Base-by-base conservation (phyloP, 2,797 vertebrate genomes). In the Karalla daura region DNA sequence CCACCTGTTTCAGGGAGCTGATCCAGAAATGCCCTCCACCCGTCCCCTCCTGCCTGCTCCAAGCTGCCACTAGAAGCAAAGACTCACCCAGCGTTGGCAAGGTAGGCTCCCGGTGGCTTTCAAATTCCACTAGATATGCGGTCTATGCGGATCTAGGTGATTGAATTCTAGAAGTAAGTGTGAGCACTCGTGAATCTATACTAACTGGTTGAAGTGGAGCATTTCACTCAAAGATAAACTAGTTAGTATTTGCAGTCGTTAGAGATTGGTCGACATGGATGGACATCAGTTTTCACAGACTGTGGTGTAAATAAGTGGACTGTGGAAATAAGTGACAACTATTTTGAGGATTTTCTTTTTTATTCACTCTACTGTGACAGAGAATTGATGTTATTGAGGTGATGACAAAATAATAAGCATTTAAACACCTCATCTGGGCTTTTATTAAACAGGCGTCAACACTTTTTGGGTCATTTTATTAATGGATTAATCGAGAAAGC, bases 1-100 rank as follows among this genome's bases (percentile, higher is more conserved):
- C 95, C 78, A 97, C 96, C 80, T 97, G 95, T 90, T 99, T 98
- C 94, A 95, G 95, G 35, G 94, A 93, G 20, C 92, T 97, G 40
- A 92, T 99, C 84, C 96, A 96, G 90, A 92, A 91, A 46, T 96
- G 91, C 2, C 96, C 97, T 1, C 98, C 95, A 2, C 94, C 95
- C 0, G 93, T 94, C 23, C 98, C 98, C 2, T 90, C 96, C 77
- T 96, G 95, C 84, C 92, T 99, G 79, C 87, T 98, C 45, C 94
- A 97, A 76, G 95, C 95, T 17, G 93, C 97, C 85, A 95, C 87
- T 84, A 96, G 96, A 86, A 95, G 94, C 88, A 99, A 96, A 91
- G 98, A 98, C 80, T 94, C 92, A 0, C 95, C 96, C 4, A 95
- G 92, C 62, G 76, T 95, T 83, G 95, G 94, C 90, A 98, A 99